Percentiles rank a stretch among this genome's conserved stretches.
Evolutionary conservation across 2,113 vertebrate genomes (phyloP).

Genomic region (Microcebus ravelobensis): DNA sequence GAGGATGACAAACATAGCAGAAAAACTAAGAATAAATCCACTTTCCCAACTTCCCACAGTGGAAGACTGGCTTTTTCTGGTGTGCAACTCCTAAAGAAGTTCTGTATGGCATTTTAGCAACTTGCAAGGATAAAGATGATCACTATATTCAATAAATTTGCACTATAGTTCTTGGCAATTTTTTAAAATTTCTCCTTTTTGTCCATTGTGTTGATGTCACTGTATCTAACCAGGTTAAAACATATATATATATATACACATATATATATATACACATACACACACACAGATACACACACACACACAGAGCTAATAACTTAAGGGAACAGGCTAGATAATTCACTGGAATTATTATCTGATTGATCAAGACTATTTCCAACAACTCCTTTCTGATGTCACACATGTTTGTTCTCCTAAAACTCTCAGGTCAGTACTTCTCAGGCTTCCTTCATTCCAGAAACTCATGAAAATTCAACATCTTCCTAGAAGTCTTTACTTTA

Average conservation of each 20-base stretch:
- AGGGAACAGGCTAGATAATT: background rate
- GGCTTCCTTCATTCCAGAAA: background rate
- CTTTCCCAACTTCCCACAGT: background rate
- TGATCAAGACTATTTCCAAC: background rate
- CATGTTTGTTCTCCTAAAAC: background rate
- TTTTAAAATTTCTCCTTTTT: background rate
- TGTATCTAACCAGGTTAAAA: background rate
- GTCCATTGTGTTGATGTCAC: background rate
- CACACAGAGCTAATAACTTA: background rate
- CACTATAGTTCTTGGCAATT: background rate
- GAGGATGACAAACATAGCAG: background rate
- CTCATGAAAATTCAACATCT: background rate
- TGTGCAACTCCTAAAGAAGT: background rate
- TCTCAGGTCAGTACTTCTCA: background rate
- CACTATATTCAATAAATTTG: background rate
- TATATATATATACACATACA: no score
- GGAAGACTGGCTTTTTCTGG: background rate
- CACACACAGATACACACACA: no score
- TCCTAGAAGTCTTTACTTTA: background rate
- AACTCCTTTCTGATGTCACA: background rate
- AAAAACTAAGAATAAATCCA: background rate
- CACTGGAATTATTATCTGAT: background rate
- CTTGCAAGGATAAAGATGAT: background rate
- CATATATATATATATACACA: no score
- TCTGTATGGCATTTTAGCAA: background rate